Conservation (phyloP, 2,888 invertebrate genomes). For the Asteroscopus sphinx region DNA sequence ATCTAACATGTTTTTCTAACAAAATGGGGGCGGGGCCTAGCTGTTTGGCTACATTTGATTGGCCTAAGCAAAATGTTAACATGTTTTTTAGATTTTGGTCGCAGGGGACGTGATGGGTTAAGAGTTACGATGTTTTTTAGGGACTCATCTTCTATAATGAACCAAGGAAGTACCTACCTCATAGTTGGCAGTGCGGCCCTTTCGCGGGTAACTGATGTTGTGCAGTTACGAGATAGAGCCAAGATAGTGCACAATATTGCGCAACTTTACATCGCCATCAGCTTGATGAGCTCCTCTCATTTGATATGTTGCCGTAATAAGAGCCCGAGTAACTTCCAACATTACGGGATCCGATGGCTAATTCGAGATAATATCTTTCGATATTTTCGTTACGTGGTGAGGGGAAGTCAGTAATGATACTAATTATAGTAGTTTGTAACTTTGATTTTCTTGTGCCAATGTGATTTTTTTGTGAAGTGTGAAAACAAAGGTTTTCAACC, state of each 20-base stretch:
- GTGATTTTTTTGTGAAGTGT: too few species aligned
- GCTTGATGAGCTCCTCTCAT: slow-evolving; percentile 17
- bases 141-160: slow-evolving; percentile 10
- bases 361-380: slow-evolving; percentile 25
- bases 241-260: slow-evolving; percentile 25
- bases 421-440: slow-evolving; percentile 29
- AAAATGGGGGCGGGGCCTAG: too few species aligned
- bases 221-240: slow-evolving; percentile 17
- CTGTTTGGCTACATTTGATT: too few species aligned
- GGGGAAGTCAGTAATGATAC: slow-evolving; percentile 21
- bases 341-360: slow-evolving; percentile 20
- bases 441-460: slow-evolving; percentile 34
- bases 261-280: slow-evolving; percentile 33
- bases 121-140: too few species aligned
- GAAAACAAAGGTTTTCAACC: too few species aligned
- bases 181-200: slow-evolving; percentile 11
- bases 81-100: too few species aligned
- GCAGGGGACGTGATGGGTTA: too few species aligned
- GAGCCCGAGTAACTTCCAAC: slow-evolving; percentile 12
- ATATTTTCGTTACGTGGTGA: slow-evolving; percentile 23
- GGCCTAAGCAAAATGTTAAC: too few species aligned
- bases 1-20: too few species aligned
- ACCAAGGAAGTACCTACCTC: slow-evolving; percentile 13
- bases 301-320: slow-evolving; percentile 34
- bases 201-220: slow-evolving; percentile 15